These are phyloP conservation scores for Oryzias sinensis DNA, from an alignment of 2,797 vertebrate genomes.

Conservation along the genomic window DNA sequence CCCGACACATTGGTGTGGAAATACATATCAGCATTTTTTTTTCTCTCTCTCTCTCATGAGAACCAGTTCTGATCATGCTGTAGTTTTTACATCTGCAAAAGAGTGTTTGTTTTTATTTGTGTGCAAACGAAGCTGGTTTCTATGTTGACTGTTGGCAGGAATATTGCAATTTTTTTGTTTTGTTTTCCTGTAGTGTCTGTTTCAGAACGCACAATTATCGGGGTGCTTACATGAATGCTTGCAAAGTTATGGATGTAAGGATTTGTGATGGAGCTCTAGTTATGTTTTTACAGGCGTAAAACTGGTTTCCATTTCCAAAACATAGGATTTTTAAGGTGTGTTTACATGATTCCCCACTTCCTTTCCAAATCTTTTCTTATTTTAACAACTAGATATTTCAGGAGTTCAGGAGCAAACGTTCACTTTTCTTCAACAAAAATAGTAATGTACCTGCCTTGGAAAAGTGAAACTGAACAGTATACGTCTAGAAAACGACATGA, in stretches of 20 bases:
- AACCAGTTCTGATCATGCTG: slow-evolving; percentile 36
- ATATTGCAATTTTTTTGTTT: slow-evolving; percentile 21
- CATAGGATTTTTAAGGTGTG: slow-evolving; percentile 8
- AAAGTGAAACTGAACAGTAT: slow-evolving; percentile 1
- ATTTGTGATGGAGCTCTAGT: slow-evolving; percentile 19
- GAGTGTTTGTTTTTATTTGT: slow-evolving; percentile 38
- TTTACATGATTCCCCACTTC: slow-evolving; percentile 43
- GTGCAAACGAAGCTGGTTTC: slow-evolving; percentile 60
- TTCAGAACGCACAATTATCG: slow-evolving; percentile 11
- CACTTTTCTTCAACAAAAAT: slow-evolving; percentile 2
- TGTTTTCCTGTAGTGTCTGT: slow-evolving; percentile 23
- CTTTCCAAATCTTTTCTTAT: slow-evolving; percentile 9
- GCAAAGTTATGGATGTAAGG: slow-evolving; percentile 9
- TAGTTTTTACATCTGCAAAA: slow-evolving; percentile 44
- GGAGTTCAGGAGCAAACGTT: slow-evolving; percentile 32
- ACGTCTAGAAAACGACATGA: background rate
- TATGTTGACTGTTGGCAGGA: slow-evolving; percentile 37
- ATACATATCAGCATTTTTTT: slow-evolving; percentile 49
- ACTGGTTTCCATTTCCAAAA: slow-evolving; percentile 24
- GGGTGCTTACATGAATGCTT: slow-evolving; percentile 17
- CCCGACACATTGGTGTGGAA: slow-evolving; percentile 58
- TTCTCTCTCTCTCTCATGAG: slow-evolving; percentile 24
- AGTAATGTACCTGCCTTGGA: background rate
- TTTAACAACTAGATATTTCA: slow-evolving; percentile 18
- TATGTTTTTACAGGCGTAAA: slow-evolving; percentile 10